phyloP scores from a whole-genome alignment of 2,113 vertebrate genomes.

The Phylloscopus trochiloides region DNA sequence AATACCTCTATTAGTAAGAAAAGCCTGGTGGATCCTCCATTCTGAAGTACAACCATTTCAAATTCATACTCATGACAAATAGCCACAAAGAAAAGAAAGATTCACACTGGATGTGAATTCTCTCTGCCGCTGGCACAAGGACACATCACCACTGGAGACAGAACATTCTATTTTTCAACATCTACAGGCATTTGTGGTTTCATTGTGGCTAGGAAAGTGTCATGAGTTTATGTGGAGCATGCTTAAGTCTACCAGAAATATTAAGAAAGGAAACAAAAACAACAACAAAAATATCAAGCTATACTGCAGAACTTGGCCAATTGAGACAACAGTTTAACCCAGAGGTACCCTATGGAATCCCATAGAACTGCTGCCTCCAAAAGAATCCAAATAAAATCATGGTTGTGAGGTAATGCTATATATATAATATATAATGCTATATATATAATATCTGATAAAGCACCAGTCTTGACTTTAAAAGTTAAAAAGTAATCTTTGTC shows the following conservation, averaged over 20 bases:
- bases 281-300: not conserved
- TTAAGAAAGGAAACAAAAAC: not conserved
- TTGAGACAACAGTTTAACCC: not conserved
- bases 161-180: not conserved
- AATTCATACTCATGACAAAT: not conserved
- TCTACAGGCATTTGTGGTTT: not conserved
- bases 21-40: not conserved
- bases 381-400: not conserved
- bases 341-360: not conserved
- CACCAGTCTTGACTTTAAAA: not conserved
- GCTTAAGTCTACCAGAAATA: not conserved
- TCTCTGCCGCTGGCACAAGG: not conserved
- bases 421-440: no score
- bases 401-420: not conserved
- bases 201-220: not conserved
- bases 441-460: not conserved
- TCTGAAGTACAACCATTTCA: not conserved
- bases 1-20: not conserved
- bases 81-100: not conserved
- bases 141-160: not conserved
- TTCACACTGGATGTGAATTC: not conserved
- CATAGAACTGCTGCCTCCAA: not conserved
- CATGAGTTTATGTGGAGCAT: not conserved
- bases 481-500: not conserved
- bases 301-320: not conserved